Evolutionary conservation across 2,888 invertebrate genomes (phyloP).

Genomic region (Tipula confusa): DNA sequence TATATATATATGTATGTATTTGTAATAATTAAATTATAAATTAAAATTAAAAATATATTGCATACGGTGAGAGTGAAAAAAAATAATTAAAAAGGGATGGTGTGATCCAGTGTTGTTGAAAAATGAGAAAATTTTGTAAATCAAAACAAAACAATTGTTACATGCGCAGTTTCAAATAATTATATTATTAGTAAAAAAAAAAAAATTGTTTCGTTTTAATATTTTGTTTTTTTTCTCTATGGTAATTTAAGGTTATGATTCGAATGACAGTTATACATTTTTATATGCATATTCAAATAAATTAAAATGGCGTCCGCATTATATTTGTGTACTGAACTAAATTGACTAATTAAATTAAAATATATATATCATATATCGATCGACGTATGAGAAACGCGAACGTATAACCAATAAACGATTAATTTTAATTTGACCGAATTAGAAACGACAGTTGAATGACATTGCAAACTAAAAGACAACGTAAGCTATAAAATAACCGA

Average conservation of each 20-base stretch:
- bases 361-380: no score
- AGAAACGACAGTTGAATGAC: conserved; percentile 9
- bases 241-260: neutral
- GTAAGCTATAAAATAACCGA: neutral
- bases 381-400: neutral
- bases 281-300: neutral
- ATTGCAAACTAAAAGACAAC: neutral
- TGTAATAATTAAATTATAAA: neutral
- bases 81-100: neutral
- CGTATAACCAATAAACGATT: neutral
- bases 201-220: neutral
- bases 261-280: neutral
- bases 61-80: neutral
- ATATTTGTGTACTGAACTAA: neutral
- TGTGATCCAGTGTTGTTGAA: neutral
- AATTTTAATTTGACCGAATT: conserved; percentile 20
- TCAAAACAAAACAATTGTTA: neutral
- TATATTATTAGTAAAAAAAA: neutral
- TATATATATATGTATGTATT: neutral
- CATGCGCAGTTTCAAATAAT: neutral
- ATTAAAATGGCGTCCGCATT: neutral
- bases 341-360: neutral
- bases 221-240: neutral
- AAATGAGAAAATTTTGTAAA: neutral
- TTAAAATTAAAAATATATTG: neutral